These are phyloP conservation scores for Dunckerocampus dactyliophorus DNA, from an alignment of 2,113 vertebrate species.

Conservation along the genomic window DNA sequence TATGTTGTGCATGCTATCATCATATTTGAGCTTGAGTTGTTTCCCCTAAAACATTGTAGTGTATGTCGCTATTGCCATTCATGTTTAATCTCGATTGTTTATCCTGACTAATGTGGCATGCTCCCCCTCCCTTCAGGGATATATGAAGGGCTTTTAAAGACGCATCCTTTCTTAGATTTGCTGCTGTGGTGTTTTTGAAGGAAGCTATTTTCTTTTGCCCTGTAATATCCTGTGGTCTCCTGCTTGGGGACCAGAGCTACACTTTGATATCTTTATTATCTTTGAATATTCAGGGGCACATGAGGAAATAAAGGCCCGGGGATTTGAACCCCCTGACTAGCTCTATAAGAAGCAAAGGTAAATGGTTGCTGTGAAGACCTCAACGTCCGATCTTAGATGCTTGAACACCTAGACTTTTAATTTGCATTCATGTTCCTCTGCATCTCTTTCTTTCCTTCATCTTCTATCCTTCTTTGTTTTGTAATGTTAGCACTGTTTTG, in stretches of 20 bases:
- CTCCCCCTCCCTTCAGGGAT: slow-evolving; percentile 43
- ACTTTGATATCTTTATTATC: slow-evolving; percentile 76
- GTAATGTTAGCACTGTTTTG: slow-evolving; percentile 26
- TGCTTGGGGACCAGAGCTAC: slow-evolving; percentile 68
- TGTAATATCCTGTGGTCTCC: slow-evolving; percentile 71
- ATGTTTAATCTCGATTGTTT: slow-evolving; percentile 37
- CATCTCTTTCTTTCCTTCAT: slow-evolving; percentile 44
- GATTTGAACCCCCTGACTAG: slow-evolving; percentile 80
- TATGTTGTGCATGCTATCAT: slow-evolving; percentile 57
- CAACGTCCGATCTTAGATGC: slow-evolving; percentile 68
- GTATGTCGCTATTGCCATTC: slow-evolving; percentile 42
- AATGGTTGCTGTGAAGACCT: slow-evolving; percentile 75
- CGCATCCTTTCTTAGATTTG: slow-evolving; percentile 51
- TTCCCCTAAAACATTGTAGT: slow-evolving; percentile 34
- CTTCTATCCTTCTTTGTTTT: slow-evolving; percentile 31
- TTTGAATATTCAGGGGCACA: slow-evolving; percentile 80
- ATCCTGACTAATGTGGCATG: slow-evolving; percentile 51
- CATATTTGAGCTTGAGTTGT: slow-evolving; percentile 40
- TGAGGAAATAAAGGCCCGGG: slow-evolving; percentile 78
- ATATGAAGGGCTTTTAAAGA: slow-evolving; percentile 53
- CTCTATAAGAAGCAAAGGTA: slow-evolving; percentile 79
- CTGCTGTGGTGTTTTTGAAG: slow-evolving; percentile 56
- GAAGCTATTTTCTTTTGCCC: slow-evolving; percentile 65
- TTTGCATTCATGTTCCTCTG: slow-evolving; percentile 62
- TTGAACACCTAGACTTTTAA: slow-evolving; percentile 63